Percentiles rank a stretch among this genome's conserved stretches.
phyloP scores from a whole-genome alignment of 2,797 vertebrate genomes.

The Rhabdomys pumilio region DNA sequence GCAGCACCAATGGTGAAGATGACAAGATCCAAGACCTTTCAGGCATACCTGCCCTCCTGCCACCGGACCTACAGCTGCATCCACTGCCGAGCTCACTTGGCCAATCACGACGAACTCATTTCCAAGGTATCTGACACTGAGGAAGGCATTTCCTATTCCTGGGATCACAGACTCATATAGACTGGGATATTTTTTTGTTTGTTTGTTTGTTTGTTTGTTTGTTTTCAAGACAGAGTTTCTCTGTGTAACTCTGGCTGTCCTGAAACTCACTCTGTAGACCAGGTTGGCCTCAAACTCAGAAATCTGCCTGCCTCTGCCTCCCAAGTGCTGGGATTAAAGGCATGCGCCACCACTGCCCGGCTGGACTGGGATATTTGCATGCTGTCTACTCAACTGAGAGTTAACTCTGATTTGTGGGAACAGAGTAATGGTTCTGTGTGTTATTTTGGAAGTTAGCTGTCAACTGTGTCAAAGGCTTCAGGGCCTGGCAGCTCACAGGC shows the following conservation, averaged over 20 bases:
- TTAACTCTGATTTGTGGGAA: background rate
- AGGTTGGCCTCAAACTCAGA: no score
- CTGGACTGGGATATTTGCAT: background rate
- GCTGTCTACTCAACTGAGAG: background rate
- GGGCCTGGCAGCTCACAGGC: background rate
- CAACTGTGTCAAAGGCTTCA: background rate
- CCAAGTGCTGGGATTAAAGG: no score
- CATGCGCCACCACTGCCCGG: no score
- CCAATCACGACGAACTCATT: slow-evolving; percentile 99
- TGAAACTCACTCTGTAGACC: no score
- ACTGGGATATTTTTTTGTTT: background rate
- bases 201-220: no score
- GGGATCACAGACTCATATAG: background rate
- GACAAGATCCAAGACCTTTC: slow-evolving; percentile 98
- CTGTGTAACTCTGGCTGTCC: no score
- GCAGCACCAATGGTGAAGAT: slow-evolving; percentile 96
- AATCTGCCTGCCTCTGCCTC: no score
- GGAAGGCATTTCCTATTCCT: background rate
- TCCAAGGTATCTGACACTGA: slow-evolving; percentile 93
- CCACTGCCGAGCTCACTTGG: slow-evolving; percentile 98
- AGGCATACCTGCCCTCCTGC: slow-evolving; percentile 98
- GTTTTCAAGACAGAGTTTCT: no score
- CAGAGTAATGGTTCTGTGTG: background rate
- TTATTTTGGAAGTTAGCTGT: slow-evolving; percentile 43
- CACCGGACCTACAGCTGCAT: slow-evolving; percentile 99